Conservation (phyloP, 2,797 vertebrate genomes). For the Novumbra hubbsi region DNA sequence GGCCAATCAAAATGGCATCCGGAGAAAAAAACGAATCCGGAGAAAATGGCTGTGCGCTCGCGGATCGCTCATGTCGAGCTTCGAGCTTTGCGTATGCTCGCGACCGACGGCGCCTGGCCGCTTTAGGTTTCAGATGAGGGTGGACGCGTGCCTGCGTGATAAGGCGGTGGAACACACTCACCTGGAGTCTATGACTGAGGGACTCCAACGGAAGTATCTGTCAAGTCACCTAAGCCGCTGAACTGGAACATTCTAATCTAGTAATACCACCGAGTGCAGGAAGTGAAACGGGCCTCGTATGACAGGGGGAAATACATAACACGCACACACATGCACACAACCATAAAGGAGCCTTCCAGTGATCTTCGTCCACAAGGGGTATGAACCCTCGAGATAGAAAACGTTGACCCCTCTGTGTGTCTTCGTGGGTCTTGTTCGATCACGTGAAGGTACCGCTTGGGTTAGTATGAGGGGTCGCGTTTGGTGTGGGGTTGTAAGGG, state of each 20-base stretch:
- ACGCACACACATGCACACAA: no score
- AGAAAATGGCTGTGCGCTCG: slow-evolving; percentile 4
- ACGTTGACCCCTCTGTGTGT: no score
- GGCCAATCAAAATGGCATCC: background rate
- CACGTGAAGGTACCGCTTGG: no score
- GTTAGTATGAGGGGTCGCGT: no score
- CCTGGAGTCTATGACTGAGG: slow-evolving; percentile 12
- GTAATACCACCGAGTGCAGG: slow-evolving; percentile 19
- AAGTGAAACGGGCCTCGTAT: background rate
- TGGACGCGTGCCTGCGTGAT: slow-evolving; percentile 21
- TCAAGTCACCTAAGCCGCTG: slow-evolving; percentile 53
- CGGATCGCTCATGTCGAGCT: background rate
- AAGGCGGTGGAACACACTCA: slow-evolving; percentile 28
- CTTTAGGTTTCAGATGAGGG: slow-evolving; percentile 20
- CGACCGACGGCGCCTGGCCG: background rate
- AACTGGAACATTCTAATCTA: slow-evolving; percentile 47
- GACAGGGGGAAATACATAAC: no score
- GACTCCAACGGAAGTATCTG: slow-evolving; percentile 58
- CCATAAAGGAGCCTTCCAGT: background rate
- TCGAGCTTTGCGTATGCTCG: background rate
- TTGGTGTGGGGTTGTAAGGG: no score
- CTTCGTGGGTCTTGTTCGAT: no score
- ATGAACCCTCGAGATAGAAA: background rate
- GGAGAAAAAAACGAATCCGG: no score
- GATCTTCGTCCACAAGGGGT: background rate